Conservation (phyloP, 2,888 invertebrate genomes). For the Limenitis camilla region DNA sequence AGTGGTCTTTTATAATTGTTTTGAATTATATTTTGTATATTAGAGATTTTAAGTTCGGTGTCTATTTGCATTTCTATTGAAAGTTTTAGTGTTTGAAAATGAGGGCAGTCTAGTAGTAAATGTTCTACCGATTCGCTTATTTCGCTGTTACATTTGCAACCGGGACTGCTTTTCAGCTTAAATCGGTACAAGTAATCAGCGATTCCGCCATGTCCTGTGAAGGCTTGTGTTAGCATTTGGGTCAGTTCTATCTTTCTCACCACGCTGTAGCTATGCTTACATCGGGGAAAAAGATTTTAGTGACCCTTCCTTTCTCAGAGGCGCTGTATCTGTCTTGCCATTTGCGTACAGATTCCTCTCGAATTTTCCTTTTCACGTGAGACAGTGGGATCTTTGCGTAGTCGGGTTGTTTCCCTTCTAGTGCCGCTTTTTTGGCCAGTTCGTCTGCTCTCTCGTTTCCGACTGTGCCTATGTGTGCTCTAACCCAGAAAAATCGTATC, state of each 20-base stretch:
- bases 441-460: not conserved
- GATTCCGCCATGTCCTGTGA: slow-evolving; percentile 10
- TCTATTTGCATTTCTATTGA: too few species aligned
- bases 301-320: not conserved
- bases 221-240: not conserved
- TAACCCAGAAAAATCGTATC: not conserved
- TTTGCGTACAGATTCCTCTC: not conserved
- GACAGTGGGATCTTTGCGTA: too few species aligned
- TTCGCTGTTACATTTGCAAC: slow-evolving; percentile 1
- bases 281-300: slow-evolving; percentile 2
- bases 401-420: not conserved
- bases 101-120: too few species aligned
- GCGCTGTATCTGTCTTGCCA: not conserved
- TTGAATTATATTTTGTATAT: too few species aligned
- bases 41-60: too few species aligned
- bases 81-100: too few species aligned
- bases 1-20: too few species aligned
- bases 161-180: not conserved
- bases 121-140: too few species aligned
- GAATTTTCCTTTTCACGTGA: not conserved
- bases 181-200: not conserved
- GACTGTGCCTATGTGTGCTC: not conserved
- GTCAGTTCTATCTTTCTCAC: not conserved
- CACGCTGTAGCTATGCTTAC: not conserved
- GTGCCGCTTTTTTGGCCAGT: not conserved